These are phyloP conservation scores for Frankliniella fusca DNA, from an alignment of 2,888 invertebrate species.

Conservation along the genomic window DNA sequence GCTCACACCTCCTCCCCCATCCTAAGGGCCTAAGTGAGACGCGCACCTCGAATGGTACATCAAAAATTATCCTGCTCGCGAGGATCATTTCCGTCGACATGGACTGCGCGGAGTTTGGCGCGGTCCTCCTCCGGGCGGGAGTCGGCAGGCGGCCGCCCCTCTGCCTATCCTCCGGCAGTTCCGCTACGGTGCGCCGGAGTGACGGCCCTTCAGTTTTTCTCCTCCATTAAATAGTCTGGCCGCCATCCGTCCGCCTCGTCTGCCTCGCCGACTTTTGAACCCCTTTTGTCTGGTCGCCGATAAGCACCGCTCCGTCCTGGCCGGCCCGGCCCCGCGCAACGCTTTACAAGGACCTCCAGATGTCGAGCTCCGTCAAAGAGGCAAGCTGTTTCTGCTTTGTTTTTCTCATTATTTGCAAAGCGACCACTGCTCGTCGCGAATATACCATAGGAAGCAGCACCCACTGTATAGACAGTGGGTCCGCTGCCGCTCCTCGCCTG, in stretches of 20 bases:
- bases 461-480: too few species aligned
- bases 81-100: too few species aligned
- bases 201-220: constrained; percentile 7
- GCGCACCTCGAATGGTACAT: not conserved
- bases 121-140: not conserved
- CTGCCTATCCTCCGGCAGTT: not conserved
- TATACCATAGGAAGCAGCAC: too few species aligned
- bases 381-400: too few species aligned
- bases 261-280: not conserved
- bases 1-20: not conserved
- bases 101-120: too few species aligned
- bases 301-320: not conserved
- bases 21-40: not conserved
- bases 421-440: too few species aligned
- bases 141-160: not conserved
- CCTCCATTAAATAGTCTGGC: constrained; percentile 26
- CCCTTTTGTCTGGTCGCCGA: not conserved
- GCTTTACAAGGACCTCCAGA: too few species aligned
- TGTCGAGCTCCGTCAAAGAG: too few species aligned
- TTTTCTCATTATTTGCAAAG: too few species aligned
- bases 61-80: too few species aligned
- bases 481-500: too few species aligned
- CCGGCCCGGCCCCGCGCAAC: not conserved
- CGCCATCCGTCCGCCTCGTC: not conserved
- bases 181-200: not conserved